Evolutionary conservation across 2,797 vertebrate genomes (phyloP), one percentile per base, ranked within the genome.

Genomic region (Danio albolineatus): DNA sequence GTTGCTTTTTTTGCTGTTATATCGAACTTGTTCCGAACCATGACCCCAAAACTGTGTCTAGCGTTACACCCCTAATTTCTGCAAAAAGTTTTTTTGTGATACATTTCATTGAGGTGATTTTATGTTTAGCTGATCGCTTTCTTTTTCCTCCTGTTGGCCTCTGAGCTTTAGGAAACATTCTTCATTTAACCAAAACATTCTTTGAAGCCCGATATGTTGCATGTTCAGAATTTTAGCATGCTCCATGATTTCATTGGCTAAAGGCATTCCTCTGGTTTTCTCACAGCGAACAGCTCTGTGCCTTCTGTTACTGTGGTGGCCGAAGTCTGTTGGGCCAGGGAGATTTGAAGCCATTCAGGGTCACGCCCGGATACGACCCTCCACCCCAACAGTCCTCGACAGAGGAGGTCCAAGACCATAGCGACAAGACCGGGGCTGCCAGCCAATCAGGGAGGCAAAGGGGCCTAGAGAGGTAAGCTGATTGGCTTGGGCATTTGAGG

Each of bases 281-380:
- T 80, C 90, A 89, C 91, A 91, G 91, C 84, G 96, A 98, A 89
- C 94, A 92, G 92, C 94, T 96, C 91, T 99, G 98, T 91, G 96
- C 96, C 92, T 98, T 99, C 93, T 99, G 98, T 94, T 96, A 96
- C 92, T 97, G 97, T 86, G 97, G 96, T 87, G 96, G 95, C 86
- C 94, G 94, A 82, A 98, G 97, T 92, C 96, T 97, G 81, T 94
- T 99, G 91, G 98, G 98, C 92, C 98, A 99, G 94, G 98, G 97
- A 87, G 96, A 98, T 84, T 92, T 99, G 87, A 96, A 92, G 89
- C 94, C 90, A 78, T 99, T 97, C 88, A 89, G 91, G 91, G 90
- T 94, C 87, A 95, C 96, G 17, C 94, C 94, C 87, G 95, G 92
- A 87, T 92, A 93, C 70, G 83, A 92, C 86, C 87, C 92, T 79